phyloP scores from a whole-genome alignment of 2,888 invertebrate genomes.

The Xanthia togata region DNA sequence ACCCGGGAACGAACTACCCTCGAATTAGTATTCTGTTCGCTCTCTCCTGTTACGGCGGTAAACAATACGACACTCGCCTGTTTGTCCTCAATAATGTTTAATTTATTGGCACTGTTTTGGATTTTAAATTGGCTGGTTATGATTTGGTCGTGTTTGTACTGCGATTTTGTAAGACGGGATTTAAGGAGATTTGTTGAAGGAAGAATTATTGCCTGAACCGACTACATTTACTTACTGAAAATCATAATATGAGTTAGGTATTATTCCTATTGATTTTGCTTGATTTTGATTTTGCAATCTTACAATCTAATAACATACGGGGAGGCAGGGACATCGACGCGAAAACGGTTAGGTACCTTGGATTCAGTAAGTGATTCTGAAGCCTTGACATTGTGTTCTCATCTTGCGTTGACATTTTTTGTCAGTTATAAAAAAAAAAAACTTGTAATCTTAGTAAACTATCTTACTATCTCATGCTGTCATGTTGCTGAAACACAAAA shows the following conservation, averaged over 20 bases:
- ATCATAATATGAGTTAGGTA: neutral
- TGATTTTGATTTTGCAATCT: too few species aligned
- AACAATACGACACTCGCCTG: slow-evolving; percentile 70
- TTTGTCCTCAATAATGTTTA: slow-evolving; percentile 62
- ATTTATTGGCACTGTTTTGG: slow-evolving; percentile 59
- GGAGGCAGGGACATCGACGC: too few species aligned
- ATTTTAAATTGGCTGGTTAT: slow-evolving; percentile 61
- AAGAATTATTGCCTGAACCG: neutral
- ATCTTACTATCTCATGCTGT: neutral
- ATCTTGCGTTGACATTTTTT: too few species aligned
- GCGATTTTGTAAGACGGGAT: neutral
- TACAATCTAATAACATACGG: too few species aligned
- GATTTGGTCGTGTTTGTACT: slow-evolving; percentile 33
- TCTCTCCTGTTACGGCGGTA: slow-evolving; percentile 66
- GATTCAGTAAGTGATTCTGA: too few species aligned
- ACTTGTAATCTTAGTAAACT: neutral
- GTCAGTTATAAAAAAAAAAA: too few species aligned
- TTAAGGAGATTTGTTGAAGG: neutral
- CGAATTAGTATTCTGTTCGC: slow-evolving; percentile 72
- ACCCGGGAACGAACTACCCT: slow-evolving; percentile 63
- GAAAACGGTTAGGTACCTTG: too few species aligned
- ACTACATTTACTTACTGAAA: neutral
- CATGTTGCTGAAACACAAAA: neutral
- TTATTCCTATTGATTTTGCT: too few species aligned
- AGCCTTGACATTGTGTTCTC: too few species aligned